These are phyloP conservation scores for Neocloeon triangulifer DNA, from an alignment of 1,140 invertebrate species.

Conservation along the genomic window DNA sequence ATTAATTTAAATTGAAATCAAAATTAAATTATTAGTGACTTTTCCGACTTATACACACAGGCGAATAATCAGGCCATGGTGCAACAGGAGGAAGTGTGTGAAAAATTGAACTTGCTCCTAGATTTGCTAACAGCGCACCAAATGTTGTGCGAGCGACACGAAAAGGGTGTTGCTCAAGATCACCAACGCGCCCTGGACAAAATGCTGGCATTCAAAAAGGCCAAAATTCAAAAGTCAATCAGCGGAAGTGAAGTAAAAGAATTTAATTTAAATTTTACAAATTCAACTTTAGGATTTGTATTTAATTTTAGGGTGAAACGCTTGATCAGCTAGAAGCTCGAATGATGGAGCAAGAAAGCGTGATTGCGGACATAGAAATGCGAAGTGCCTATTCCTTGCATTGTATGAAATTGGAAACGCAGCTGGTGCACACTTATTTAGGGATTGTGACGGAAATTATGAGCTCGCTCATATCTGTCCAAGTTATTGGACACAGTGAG, in stretches of 20 bases:
- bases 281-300: too few species aligned
- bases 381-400: constrained; percentile 44
- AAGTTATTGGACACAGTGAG: constrained; percentile 34
- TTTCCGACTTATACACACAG: constrained; percentile 19
- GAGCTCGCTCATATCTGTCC: constrained; percentile 31
- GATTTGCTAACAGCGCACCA: constrained; percentile 36
- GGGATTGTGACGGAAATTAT: constrained; percentile 38
- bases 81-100: constrained; percentile 33
- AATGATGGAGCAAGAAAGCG: constrained; percentile 44
- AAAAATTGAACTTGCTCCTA: constrained; percentile 32
- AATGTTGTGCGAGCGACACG: constrained; percentile 43
- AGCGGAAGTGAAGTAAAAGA: constrained; percentile 28
- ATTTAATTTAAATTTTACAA: too few species aligned
- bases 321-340: constrained; percentile 40
- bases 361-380: constrained; percentile 43
- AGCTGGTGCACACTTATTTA: constrained; percentile 40
- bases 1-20: too few species aligned
- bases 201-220: constrained; percentile 42
- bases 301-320: too few species aligned
- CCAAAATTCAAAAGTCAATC: constrained; percentile 43
- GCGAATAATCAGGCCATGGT: constrained; percentile 24
- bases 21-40: constrained; percentile 17
- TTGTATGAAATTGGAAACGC: constrained; percentile 48
- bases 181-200: constrained; percentile 42
- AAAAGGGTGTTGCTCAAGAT: constrained; percentile 39